phyloP scores from a whole-genome alignment of 2,888 invertebrate species.

The Arrhopalites spinosus region DNA sequence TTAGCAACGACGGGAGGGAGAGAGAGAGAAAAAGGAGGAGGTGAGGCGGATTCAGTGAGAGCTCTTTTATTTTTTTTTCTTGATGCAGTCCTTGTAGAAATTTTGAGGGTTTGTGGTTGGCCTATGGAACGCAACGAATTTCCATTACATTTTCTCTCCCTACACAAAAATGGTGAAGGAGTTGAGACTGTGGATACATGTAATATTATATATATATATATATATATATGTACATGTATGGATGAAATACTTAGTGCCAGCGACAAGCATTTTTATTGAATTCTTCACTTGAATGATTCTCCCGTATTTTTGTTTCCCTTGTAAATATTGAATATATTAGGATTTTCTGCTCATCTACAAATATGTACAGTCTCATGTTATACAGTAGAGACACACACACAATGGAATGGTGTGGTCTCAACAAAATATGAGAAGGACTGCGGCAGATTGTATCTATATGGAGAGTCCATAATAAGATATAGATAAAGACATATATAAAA shows the following conservation, averaged over 20 bases:
- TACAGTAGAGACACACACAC: not conserved
- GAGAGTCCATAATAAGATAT: no score
- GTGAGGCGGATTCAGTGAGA: no score
- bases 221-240: slow-evolving; percentile 5
- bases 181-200: not conserved
- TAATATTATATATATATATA: not conserved
- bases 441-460: no score
- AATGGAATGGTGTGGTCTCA: slow-evolving; percentile 2
- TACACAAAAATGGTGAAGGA: not conserved
- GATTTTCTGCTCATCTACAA: not conserved
- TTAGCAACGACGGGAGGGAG: not conserved
- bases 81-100: no score
- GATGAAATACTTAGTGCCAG: slow-evolving; percentile 30
- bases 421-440: not conserved
- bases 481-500: no score
- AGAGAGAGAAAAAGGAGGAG: not conserved
- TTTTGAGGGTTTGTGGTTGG: no score
- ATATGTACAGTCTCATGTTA: no score
- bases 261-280: slow-evolving; percentile 39
- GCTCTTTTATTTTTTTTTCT: not conserved
- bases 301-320: slow-evolving; percentile 22
- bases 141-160: not conserved
- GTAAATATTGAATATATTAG: slow-evolving; percentile 34
- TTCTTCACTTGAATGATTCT: slow-evolving; percentile 37
- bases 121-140: not conserved